Evolutionary conservation across 2,797 vertebrate species (phyloP).

Genomic region (Microcaecilia unicolor): DNA sequence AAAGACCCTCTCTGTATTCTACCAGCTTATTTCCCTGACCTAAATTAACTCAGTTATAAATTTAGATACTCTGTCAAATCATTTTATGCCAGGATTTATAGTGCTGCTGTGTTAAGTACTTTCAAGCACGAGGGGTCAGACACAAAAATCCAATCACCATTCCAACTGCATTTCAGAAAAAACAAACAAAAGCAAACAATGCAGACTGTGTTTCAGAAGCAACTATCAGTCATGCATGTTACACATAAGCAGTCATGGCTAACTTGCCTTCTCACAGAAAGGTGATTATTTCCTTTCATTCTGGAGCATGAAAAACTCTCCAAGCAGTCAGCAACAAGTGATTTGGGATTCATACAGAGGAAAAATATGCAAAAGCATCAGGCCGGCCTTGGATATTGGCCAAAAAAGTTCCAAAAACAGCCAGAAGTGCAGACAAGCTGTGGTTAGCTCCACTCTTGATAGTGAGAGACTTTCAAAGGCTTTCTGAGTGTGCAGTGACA

Average conservation of each 20-base stretch:
- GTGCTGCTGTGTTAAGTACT: slow-evolving; percentile 8
- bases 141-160: slow-evolving; percentile 20
- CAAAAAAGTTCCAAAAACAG: slow-evolving; percentile 38
- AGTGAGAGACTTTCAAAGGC: slow-evolving; percentile 28
- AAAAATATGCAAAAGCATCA: slow-evolving; percentile 42
- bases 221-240: slow-evolving; percentile 20
- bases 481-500: slow-evolving; percentile 37
- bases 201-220: slow-evolving; percentile 27
- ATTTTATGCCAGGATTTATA: slow-evolving; percentile 35
- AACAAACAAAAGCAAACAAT: slow-evolving; percentile 33
- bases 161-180: slow-evolving; percentile 29
- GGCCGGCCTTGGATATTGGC: slow-evolving; percentile 50
- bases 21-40: too few species aligned
- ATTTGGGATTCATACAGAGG: slow-evolving; percentile 37
- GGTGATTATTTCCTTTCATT: slow-evolving; percentile 39
- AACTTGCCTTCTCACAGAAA: slow-evolving; percentile 51
- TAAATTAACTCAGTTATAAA: slow-evolving; percentile 19
- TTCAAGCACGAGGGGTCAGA: slow-evolving; percentile 21
- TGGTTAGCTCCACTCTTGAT: slow-evolving; percentile 23
- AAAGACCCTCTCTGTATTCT: slow-evolving; percentile 12
- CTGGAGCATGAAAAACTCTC: slow-evolving; percentile 25
- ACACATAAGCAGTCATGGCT: slow-evolving; percentile 29
- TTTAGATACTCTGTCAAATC: slow-evolving; percentile 27
- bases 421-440: slow-evolving; percentile 39
- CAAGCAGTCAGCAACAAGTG: slow-evolving; percentile 39